A percentile compares a stretch with the other conserved stretches of the same genome.
Evolutionary conservation across 2,113 vertebrate species (phyloP).

Genomic region (Promerops cafer): DNA sequence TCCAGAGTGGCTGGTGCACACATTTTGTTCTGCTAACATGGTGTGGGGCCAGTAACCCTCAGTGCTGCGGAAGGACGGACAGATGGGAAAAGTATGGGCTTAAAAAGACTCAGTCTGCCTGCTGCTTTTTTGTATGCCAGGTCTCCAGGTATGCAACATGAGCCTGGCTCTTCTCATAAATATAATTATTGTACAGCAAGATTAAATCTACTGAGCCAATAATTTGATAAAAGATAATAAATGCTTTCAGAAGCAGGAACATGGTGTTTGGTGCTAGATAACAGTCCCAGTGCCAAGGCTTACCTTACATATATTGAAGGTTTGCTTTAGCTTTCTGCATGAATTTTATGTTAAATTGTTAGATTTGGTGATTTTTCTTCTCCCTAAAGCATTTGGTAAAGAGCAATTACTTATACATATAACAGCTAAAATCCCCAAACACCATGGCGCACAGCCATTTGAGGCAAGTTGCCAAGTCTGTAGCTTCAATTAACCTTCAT

Average conservation of each 20-base stretch:
- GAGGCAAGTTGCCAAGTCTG: constrained; percentile 57
- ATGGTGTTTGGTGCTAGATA: background rate
- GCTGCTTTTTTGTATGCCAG: background rate
- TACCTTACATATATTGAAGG: background rate
- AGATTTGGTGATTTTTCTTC: constrained; percentile 14
- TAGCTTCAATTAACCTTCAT: constrained; percentile 67
- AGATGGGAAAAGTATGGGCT: background rate
- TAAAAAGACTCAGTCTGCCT: background rate
- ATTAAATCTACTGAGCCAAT: background rate
- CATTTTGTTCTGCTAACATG: background rate
- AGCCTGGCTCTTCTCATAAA: background rate
- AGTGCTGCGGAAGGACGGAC: background rate
- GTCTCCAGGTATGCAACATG: background rate
- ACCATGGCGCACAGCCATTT: constrained; percentile 43
- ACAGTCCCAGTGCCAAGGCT: background rate
- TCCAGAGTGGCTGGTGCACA: background rate
- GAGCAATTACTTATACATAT: constrained; percentile 53
- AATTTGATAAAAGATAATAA: background rate
- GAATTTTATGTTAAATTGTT: background rate
- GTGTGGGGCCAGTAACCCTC: too few relatives aligned
- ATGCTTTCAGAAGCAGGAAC: background rate
- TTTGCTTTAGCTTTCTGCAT: background rate
- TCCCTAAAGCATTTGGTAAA: constrained; percentile 44
- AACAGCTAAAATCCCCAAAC: constrained; percentile 57
- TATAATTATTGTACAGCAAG: background rate